Base-by-base conservation (phyloP, 2,797 vertebrate species). In the Morus bassanus region DNA sequence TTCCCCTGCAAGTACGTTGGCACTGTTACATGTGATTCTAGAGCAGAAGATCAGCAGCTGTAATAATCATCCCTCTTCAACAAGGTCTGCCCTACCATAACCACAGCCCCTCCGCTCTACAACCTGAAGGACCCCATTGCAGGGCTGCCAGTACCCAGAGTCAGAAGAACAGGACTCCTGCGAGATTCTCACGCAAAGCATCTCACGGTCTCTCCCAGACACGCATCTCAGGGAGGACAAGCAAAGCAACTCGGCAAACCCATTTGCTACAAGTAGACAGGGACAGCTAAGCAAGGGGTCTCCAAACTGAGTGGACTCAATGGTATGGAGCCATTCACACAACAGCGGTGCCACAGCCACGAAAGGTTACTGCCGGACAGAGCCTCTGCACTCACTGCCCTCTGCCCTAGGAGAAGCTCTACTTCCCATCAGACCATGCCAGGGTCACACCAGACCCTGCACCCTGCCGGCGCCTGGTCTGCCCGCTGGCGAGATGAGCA, bases 331-430 rank as follows among this genome's bases (percentile, higher is more conserved):
- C 21, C 45, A 33, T n/a, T 59, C 2, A 4, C 25, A 24, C 33
- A 79, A 30, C 35, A 79, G 27, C 13, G 2, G 53, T 31, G 28
- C 33, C 13, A 9, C 60, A 72, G 61, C 8, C 53, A 46, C 1
- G 0, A 21, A 54, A 90, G 61, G 30, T 43, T 18, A 35, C 65
- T 75, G 64, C 35, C 0, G 0, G 73, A 7, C 16, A 3, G 33
- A 76, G 37, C 16, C 59, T 69, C 53, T n/a, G 30, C 5, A 3
- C 27, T 28, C 21, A 3, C 17, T 53, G 50, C 31, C 39, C 28
- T 43, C 43, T 74, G 57, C 51, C 76, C 39, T 17, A 76, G n/a
- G 25, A 57, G 37, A 28, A 78, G 57, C 50, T 73, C 53, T 12
- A 24, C 25, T 70, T 91, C 50, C 72, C 48, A 72, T 13, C 45